Conservation (phyloP, 1,140 invertebrate species). For the Bradysia coprophila region DNA sequence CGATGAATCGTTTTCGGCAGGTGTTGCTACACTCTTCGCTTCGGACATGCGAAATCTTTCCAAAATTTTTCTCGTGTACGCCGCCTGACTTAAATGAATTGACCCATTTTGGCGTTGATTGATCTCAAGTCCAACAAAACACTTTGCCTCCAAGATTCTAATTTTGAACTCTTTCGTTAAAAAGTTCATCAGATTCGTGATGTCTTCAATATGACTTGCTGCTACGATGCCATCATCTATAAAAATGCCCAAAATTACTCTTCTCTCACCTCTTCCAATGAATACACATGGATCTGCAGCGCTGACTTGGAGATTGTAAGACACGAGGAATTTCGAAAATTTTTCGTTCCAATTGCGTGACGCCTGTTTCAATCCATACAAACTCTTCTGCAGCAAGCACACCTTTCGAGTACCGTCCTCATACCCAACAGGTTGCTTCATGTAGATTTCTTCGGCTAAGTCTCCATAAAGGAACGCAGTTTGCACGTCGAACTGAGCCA, state of each 20-base stretch:
- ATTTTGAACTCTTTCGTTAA: conserved; percentile 13
- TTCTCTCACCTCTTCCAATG: conserved; percentile 8
- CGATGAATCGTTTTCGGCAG: conserved; percentile 5
- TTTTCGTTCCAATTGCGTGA: conserved; percentile 12
- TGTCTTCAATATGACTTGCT: conserved; percentile 6
- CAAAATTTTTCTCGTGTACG: conserved; percentile 17
- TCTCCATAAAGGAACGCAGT: conserved; percentile 10
- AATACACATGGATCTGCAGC: conserved; percentile 22
- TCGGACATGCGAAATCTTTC: conserved; percentile 13
- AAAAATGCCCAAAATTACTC: conserved; percentile 22
- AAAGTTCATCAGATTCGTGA: conserved; percentile 10
- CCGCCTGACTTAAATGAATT: conserved; percentile 15
- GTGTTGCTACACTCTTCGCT: conserved; percentile 10
- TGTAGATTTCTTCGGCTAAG: conserved; percentile 19
- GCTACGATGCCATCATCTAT: conserved; percentile 26
- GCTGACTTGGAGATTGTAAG: conserved; percentile 16
- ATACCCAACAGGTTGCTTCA: conserved; percentile 18
- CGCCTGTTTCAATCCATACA: conserved; percentile 15
- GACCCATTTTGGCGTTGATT: conserved; percentile 6
- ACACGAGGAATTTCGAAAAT: conserved; percentile 14
- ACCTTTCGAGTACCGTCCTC: conserved; percentile 3
- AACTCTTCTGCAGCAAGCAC: conserved; percentile 9
- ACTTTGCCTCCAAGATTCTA: conserved; percentile 6
- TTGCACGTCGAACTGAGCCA: conserved; percentile 13
- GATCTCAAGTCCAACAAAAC: conserved; percentile 16